Base-by-base conservation (phyloP, 92 coral and sea anemone genomes). In the Siderastrea siderea region DNA sequence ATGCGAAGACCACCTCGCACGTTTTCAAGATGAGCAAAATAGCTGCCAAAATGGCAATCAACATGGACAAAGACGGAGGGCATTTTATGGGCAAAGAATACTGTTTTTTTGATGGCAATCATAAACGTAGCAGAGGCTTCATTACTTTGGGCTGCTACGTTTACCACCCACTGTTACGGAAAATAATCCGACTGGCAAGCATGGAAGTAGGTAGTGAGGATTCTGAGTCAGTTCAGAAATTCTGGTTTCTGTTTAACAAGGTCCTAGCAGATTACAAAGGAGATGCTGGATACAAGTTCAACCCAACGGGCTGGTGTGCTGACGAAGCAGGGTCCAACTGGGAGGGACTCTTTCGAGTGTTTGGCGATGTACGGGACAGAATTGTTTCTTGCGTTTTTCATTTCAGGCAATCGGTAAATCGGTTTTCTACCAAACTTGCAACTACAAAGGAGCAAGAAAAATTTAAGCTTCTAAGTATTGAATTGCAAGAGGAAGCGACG, bases 321-420 rank as follows among this genome's bases (percentile, higher is more conserved):
- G 87, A 88, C 49, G 88, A 88, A 59, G 74, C 73, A 60, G 91
- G 87, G n/a, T 78, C 71, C 26, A 79, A 80, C 57, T 87, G 87
- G 87, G 87, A 75, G 10, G n/a, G 82, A 9, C 61, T 59, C 9
- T 66, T 53, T 4, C 48, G 61, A n/a, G 87, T 72, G 15, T 82
- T 80, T 52, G 87, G 87, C 16, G 76, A 82, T 43, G 87, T 62
- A 46, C 11, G 3, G 2, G 67, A 78, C 7, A 81, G 80, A 88
- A 82, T 83, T 3, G 83, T 82, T 43, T 44, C 70, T 17, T 88
- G 87, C 45, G 87, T 71, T 17, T 81, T 88, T 47, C 92, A 88
- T 59, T 82, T 64, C 54, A 89, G 77, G 61, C 85, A 83, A 14
- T 82, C 84, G 8, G 85, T 89, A 52, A 69, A 66, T 52, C 79